Conservation (phyloP, 2,113 vertebrate species). For the Dascyllus trimaculatus region DNA sequence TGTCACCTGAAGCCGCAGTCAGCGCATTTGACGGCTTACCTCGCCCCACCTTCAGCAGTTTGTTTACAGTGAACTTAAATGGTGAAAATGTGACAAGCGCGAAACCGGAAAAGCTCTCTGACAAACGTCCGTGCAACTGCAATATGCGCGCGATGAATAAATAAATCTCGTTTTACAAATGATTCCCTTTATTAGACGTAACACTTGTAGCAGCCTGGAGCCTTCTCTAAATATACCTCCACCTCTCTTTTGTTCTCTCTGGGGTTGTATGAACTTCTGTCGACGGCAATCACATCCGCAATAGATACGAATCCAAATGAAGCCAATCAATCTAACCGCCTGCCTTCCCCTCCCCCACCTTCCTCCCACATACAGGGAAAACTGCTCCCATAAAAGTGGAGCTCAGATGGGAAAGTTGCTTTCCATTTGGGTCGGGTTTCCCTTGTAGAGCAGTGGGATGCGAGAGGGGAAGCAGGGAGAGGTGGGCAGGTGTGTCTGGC, state of each 20-base stretch:
- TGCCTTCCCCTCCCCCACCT: conserved; percentile 28
- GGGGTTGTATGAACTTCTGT: conserved; percentile 63
- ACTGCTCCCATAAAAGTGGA: conserved; percentile 52
- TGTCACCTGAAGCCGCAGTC: conserved; percentile 66
- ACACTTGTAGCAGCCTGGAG: conserved; percentile 35
- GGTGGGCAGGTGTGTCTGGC: conserved; percentile 72
- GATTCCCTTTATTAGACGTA: conserved; percentile 60
- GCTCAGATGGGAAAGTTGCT: conserved; percentile 59
- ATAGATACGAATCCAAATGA: conserved; percentile 77
- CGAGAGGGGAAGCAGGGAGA: conserved; percentile 12
- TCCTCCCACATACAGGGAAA: conserved; percentile 54
- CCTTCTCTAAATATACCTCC: conserved; percentile 46
- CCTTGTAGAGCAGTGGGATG: conserved; percentile 46
- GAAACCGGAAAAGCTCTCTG: conserved; percentile 1
- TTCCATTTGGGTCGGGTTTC: conserved; percentile 59
- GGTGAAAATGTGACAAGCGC: conserved; percentile 8
- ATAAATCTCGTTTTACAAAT: conserved; percentile 73
- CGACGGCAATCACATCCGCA: conserved; percentile 68
- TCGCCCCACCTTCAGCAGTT: conserved; percentile 28
- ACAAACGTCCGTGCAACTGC: conserved; percentile 17
- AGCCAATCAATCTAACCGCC: conserved; percentile 79
- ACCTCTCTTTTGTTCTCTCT: conserved; percentile 33
- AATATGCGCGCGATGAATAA: conserved; percentile 62
- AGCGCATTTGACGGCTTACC: conserved; percentile 48
- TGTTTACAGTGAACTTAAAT: conserved; percentile 48